Base-by-base conservation (phyloP, 2,797 vertebrate genomes). In the Enteromius thamalakanensis region DNA sequence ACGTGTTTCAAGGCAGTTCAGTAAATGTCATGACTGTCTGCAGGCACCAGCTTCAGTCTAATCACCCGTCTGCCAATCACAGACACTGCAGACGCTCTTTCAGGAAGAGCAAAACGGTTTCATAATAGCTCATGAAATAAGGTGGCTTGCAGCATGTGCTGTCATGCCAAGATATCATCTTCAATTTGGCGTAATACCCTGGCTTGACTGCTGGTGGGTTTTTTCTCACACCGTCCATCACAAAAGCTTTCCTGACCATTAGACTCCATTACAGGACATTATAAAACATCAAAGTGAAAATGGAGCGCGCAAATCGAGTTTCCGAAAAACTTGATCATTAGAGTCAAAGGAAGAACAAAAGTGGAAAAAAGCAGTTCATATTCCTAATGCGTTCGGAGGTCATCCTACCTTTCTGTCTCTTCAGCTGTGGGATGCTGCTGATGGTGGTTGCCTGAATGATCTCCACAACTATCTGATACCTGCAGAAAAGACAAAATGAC, bases 401-500 rank as follows among this genome's bases (percentile, higher is more conserved):
- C 26, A 26, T 62, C 94, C 94, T 95, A 99, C 98, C 98, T 95
- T 98, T 99, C 91, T 98, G 97, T 80, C 96, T 97, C 94, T 99
- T 99, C 90, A 98, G 93, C 88, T 99, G 97, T 76, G 98, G 98
- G 89, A 98, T 94, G 90, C 94, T 99, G 95, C 97, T 98, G 93
- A 99, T 97, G 82, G 98, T 98, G 67, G 98, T 99, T 86, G 98
- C 97, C 86, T 99, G 97, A 92, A 99, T 97, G 86, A 99, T 98
- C 93, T 99, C 98, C 86, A 98, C 96, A 90, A 99, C 97, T 89
- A 99, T 99, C 90, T 99, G 98, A 95, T 99, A 99, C 95, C 98
- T 99, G 86, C 84, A 89, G 37, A 87, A 87, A 84, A 85, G 19
- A 58, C 2, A 67, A 53, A 42, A 79, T n/a, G n/a, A 55, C 53